Percentiles rank a stretch among this genome's conserved stretches.
phyloP scores from a whole-genome alignment of 2,797 vertebrate genomes.

The Pangasius macronema region DNA sequence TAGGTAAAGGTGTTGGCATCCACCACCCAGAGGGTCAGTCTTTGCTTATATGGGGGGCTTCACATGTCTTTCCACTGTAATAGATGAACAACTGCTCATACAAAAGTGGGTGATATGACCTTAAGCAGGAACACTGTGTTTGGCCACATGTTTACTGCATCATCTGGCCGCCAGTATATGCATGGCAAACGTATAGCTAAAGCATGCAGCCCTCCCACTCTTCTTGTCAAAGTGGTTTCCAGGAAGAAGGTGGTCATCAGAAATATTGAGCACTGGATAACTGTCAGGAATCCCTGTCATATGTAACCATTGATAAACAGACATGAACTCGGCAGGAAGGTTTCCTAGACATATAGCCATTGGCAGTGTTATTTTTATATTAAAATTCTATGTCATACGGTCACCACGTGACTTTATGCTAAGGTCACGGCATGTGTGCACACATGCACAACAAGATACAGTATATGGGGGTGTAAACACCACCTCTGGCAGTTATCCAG shows the following conservation, averaged over 20 bases:
- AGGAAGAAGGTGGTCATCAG: neutral
- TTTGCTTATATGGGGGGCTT: neutral
- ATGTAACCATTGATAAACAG: neutral
- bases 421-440: neutral
- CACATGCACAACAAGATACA: neutral
- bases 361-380: neutral
- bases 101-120: too few species aligned
- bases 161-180: neutral
- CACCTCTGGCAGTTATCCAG: neutral
- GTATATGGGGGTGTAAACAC: neutral
- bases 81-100: neutral
- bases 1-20: neutral
- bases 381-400: neutral
- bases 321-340: neutral
- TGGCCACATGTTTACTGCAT: neutral
- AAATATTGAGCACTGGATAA: neutral
- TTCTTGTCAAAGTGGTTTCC: neutral
- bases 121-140: neutral
- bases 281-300: too few species aligned
- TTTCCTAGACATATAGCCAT: neutral
- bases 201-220: neutral
- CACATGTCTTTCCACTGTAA: neutral
- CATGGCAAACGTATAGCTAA: neutral
- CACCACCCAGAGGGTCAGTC: neutral
- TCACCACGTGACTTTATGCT: neutral